Evolutionary conservation across 1,140 invertebrate genomes (phyloP).

Genomic region (Cataglyphis hispanica): DNA sequence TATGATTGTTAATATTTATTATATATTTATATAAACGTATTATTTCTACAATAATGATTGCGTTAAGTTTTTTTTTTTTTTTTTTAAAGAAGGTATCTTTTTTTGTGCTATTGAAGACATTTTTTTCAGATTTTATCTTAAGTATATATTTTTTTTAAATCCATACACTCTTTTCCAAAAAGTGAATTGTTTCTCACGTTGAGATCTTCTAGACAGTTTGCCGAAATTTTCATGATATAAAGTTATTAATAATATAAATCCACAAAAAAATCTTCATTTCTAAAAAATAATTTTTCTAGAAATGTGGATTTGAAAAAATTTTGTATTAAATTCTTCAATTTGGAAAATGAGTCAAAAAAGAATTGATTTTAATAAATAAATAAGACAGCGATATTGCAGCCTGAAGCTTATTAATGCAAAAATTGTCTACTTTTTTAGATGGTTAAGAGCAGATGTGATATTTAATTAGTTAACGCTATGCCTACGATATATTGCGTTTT

Average conservation of each 20-base stretch:
- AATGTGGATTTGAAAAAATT: background rate
- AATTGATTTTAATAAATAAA: background rate
- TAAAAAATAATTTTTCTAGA: constrained; percentile 4
- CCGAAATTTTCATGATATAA: background rate
- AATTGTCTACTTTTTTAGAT: constrained; percentile 5
- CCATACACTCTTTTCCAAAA: background rate
- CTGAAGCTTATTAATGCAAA: background rate
- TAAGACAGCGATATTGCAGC: background rate
- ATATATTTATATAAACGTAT: background rate
- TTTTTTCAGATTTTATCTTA: background rate
- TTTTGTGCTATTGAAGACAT: background rate
- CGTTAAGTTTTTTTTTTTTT: too few relatives aligned
- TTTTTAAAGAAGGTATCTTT: background rate
- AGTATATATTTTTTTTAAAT: background rate
- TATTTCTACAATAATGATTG: background rate
- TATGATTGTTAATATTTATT: background rate
- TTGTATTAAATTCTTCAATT: constrained; percentile 4
- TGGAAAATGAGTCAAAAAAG: background rate
- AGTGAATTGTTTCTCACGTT: background rate
- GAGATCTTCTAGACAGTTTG: background rate
- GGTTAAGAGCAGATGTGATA: background rate
- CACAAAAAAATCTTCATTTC: background rate
- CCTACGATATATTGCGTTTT: background rate
- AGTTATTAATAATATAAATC: background rate
- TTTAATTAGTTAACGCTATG: background rate